Evolutionary conservation across 2,113 vertebrate species (phyloP).

Genomic region (Oriolus oriolus): DNA sequence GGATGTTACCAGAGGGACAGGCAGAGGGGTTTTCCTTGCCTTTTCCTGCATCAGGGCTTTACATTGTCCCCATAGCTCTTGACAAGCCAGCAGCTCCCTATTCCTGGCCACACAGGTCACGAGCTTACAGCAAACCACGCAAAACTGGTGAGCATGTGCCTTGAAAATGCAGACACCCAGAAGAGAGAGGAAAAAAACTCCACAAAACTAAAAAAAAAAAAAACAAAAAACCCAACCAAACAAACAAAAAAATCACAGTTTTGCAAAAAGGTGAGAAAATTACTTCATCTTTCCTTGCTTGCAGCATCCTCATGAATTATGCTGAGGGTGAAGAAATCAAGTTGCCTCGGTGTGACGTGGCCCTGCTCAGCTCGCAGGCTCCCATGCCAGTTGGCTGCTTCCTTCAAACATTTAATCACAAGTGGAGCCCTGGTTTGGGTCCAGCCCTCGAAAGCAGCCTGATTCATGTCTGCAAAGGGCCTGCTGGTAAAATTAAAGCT

Average conservation of each 20-base stretch:
- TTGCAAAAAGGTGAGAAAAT: neutral
- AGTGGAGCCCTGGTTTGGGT: constrained; percentile 28
- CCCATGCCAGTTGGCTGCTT: constrained; percentile 34
- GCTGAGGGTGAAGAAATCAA: neutral
- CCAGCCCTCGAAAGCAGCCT: constrained; percentile 55
- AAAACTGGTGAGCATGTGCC: neutral
- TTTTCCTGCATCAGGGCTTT: neutral
- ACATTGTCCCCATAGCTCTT: neutral
- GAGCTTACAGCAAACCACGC: neutral
- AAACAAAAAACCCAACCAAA: neutral
- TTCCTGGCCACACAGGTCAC: accelerated
- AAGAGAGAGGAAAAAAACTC: neutral
- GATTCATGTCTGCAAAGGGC: constrained; percentile 33
- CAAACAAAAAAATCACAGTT: neutral
- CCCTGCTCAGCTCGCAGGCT: neutral
- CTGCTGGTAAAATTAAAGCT: neutral
- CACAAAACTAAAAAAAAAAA: neutral
- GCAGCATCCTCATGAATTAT: neutral
- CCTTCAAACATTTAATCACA: constrained; percentile 13
- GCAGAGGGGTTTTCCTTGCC: neutral
- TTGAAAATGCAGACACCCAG: neutral
- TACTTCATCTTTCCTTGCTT: neutral
- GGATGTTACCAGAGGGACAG: neutral
- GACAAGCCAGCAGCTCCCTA: neutral
- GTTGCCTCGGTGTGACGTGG: neutral